Evolutionary conservation across 64 coral and sea anemone genomes (phyloP).

Genomic region (Montipora efflorescens): DNA sequence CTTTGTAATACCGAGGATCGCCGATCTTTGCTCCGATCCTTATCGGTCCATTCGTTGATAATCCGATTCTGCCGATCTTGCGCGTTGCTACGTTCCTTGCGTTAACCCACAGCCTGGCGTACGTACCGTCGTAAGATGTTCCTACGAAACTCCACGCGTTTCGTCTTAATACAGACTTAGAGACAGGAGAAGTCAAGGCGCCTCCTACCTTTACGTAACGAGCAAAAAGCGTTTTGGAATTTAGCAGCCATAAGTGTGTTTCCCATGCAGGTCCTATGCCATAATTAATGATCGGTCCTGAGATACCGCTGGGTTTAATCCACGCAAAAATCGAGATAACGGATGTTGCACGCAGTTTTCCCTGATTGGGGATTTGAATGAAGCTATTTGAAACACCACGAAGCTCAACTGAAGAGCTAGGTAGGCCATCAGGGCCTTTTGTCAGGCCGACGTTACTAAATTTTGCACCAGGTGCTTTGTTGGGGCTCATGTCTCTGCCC

Average conservation of each 20-base stretch:
- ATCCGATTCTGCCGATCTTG: slow-evolving; percentile 67
- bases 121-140: slow-evolving; percentile 70
- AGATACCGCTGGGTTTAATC: slow-evolving; percentile 18
- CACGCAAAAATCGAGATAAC: slow-evolving; percentile 80
- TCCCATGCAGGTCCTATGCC: slow-evolving; percentile 22
- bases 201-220: slow-evolving; percentile 60
- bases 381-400: slow-evolving; percentile 78
- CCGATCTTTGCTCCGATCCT: slow-evolving; percentile 69
- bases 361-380: slow-evolving; percentile 76
- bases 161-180: slow-evolving; percentile 32
- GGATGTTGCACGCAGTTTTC: slow-evolving; percentile 70
- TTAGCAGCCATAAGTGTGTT: slow-evolving; percentile 57
- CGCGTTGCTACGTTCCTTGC: slow-evolving; percentile 41
- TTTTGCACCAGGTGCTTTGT: slow-evolving; percentile 42
- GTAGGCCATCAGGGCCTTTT: slow-evolving; percentile 44
- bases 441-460: slow-evolving; percentile 15
- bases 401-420: slow-evolving; percentile 38
- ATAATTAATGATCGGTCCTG: slow-evolving; percentile 48
- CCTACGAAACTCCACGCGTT: slow-evolving; percentile 79
- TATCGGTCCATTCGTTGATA: slow-evolving; percentile 66
- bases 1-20: slow-evolving; percentile 65
- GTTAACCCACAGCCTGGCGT: slow-evolving; percentile 79
- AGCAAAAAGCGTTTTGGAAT: slow-evolving; percentile 39
- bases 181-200: not conserved
- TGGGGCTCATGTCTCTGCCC: slow-evolving; percentile 59